Percentiles rank a stretch among this genome's conserved stretches.
These are phyloP conservation scores for Hippocampus guttulatus DNA, from an alignment of 2,113 vertebrate species.

Conservation along the genomic window DNA sequence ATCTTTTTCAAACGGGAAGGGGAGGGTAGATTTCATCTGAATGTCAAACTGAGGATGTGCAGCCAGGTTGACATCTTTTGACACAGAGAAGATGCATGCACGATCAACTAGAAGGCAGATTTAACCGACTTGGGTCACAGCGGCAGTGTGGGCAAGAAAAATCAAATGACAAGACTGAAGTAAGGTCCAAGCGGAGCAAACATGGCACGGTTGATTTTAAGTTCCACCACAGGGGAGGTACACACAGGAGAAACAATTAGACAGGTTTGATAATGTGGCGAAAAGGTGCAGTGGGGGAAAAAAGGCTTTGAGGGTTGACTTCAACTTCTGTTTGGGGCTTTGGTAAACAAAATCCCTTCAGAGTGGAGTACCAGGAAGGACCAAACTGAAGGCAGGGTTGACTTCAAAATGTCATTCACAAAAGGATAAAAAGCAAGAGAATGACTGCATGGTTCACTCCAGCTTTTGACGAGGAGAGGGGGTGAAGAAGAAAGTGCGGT, in stretches of 20 bases:
- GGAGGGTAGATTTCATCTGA: background rate
- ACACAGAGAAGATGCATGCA: background rate
- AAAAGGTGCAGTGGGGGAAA: background rate
- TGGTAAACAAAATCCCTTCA: background rate
- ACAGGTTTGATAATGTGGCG: background rate
- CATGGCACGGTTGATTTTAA: background rate
- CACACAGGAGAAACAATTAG: slow-evolving; percentile 18
- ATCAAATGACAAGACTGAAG: no score
- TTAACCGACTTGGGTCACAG: background rate
- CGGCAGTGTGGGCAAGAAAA: background rate
- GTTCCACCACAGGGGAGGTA: background rate
- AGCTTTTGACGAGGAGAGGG: background rate
- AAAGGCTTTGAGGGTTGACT: background rate
- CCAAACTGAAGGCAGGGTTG: background rate
- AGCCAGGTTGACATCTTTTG: background rate
- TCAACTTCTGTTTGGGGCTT: background rate
- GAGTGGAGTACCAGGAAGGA: background rate
- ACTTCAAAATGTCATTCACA: slow-evolving; percentile 6
- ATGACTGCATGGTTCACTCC: background rate
- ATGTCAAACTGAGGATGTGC: background rate
- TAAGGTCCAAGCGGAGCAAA: background rate
- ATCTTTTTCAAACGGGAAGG: background rate
- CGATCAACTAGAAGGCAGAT: background rate
- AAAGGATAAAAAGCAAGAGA: background rate
- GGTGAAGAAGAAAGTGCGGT: no score